Evolutionary conservation across 2,797 vertebrate species (phyloP).

Genomic region (Rhinoraja longicauda): DNA sequence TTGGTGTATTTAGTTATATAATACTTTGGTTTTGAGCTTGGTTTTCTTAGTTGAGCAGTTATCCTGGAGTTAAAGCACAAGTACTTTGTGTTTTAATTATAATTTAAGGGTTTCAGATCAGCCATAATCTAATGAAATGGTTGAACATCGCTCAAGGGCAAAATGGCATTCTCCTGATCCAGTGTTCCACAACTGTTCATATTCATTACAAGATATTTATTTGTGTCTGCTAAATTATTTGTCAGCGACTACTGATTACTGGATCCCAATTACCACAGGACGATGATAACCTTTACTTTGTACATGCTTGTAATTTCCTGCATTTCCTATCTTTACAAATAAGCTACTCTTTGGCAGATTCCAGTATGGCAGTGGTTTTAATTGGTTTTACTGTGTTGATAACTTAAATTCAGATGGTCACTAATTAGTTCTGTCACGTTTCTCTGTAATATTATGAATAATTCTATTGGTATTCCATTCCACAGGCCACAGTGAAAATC

Average conservation of each 20-base stretch:
- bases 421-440: constrained; percentile 81
- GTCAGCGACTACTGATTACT: constrained; percentile 55
- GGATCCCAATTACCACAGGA: constrained; percentile 67
- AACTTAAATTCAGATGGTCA: constrained; percentile 82
- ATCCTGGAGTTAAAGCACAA: too few species aligned
- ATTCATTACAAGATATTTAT: not conserved
- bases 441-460: constrained; percentile 65
- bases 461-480: constrained; percentile 64
- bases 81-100: too few species aligned
- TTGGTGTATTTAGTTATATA: too few species aligned
- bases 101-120: not conserved
- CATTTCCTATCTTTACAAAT: constrained; percentile 73
- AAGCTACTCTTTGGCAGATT: constrained; percentile 69
- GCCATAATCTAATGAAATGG: not conserved
- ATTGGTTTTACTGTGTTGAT: constrained; percentile 75
- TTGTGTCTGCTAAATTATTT: constrained; percentile 39
- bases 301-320: constrained; percentile 65
- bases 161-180: not conserved
- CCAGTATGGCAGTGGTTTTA: constrained; percentile 68
- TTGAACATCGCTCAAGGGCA: not conserved
- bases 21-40: too few species aligned
- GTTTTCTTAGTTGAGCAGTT: too few species aligned
- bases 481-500: constrained; percentile 60
- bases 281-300: constrained; percentile 63
- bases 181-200: not conserved